Base-by-base conservation (phyloP, 2,797 vertebrate species). In the Alfaro cultratus region DNA sequence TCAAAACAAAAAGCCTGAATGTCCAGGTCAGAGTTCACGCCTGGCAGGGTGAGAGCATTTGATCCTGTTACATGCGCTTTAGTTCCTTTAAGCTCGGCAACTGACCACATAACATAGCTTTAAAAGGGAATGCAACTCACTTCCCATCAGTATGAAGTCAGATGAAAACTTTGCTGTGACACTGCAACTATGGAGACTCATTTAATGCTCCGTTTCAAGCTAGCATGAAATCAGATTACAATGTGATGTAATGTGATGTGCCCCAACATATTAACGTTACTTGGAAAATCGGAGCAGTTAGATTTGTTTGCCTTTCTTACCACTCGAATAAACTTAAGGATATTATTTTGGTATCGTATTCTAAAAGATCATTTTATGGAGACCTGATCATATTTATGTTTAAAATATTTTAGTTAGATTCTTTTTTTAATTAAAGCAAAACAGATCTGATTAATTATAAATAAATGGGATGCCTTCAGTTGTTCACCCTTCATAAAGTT, bases 71-170 rank as follows among this genome's bases (percentile, higher is more conserved):
- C 74, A 74, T 57, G 82, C 83, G 87, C 78, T 34, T 80, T 80
- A 92, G 90, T 75, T 41, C 3, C 78, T 46, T 75, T 86, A 86
- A 90, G 82, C 85, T 73, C 53, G 26, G 72, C 75, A 74, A 77
- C 57, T 6, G 68, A 77, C 74, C 73, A n/a, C 87, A 81, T 41
- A 90, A 80, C 89, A 88, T 78, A 77, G 81, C 92, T 92, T 90
- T 90, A 93, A 92, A 92, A 93, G 88, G 92, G 75, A 93, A 85
- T 72, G 7, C 8, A 29, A n/a, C 74, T 90, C 79, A 47, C 71
- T 80, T 92, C 78, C 64, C 68, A 86, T 85, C 80, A 88, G 73
- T 2, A 43, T 49, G 74, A 82, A 76, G 77, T 79, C 57, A 64
- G 76, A 77, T 49, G 75, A 85, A 60, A 34, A 29, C 68, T 79